Conservation (phyloP, 2,797 vertebrate species). For the Harpagifer antarcticus region DNA sequence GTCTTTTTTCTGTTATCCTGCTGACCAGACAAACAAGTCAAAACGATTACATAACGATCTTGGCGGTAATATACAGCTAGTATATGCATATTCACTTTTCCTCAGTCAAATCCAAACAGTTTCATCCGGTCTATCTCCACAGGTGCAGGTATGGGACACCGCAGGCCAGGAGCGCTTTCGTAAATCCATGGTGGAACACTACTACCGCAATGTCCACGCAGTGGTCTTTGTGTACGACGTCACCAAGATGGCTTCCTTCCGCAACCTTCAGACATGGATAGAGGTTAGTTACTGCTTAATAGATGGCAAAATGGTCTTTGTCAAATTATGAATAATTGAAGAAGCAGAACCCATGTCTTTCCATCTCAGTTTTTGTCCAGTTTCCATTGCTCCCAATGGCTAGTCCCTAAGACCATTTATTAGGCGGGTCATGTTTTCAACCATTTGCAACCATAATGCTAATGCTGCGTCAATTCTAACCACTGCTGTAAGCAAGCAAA, state of each 20-base stretch:
- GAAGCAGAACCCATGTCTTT: background rate
- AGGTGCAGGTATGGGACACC: slow-evolving; percentile 98
- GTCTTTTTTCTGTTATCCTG: too few species aligned
- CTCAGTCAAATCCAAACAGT: background rate
- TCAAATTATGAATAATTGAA: background rate
- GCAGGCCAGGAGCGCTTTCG: slow-evolving; percentile 96
- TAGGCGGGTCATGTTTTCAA: background rate
- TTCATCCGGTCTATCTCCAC: slow-evolving; percentile 18
- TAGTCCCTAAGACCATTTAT: slow-evolving; percentile 2
- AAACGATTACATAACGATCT: too few species aligned
- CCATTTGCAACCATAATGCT: slow-evolving; percentile 6
- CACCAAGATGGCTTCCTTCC: slow-evolving; percentile 96
- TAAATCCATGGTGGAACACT: slow-evolving; percentile 97
- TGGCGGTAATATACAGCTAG: background rate
- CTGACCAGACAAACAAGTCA: too few species aligned
- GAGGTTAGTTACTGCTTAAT: slow-evolving; percentile 87
- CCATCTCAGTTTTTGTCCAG: background rate
- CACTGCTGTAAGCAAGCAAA: background rate
- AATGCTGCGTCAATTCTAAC: background rate
- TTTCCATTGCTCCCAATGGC: background rate
- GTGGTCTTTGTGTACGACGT: slow-evolving; percentile 98
- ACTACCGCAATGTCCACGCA: slow-evolving; percentile 96
- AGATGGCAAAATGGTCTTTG: background rate
- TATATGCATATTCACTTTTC: background rate
- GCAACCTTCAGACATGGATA: slow-evolving; percentile 97